Conservation (phyloP, 2,113 vertebrate species). For the Antechinus flavipes region DNA sequence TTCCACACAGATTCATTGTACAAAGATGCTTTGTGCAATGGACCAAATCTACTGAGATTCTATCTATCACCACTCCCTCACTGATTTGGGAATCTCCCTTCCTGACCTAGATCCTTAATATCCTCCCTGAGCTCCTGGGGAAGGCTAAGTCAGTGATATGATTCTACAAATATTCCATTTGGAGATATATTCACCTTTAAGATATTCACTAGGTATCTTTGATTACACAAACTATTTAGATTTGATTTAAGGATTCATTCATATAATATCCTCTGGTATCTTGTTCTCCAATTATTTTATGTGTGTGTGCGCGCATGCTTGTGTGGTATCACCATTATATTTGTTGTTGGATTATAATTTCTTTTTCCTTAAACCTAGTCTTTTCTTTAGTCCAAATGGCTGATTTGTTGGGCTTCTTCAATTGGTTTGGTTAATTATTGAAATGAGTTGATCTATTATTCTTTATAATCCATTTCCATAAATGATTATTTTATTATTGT, state of each 20-base stretch:
- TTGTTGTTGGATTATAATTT: neutral
- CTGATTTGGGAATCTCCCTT: neutral
- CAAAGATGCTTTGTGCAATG: neutral
- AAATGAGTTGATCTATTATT: neutral
- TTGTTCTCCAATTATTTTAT: neutral
- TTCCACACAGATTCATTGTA: neutral
- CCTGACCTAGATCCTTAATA: neutral
- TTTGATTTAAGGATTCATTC: neutral
- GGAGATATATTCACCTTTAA: neutral
- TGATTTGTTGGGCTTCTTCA: neutral
- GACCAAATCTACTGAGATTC: neutral
- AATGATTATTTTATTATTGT: constrained; percentile 7
- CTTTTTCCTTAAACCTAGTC: neutral
- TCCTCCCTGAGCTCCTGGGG: neutral
- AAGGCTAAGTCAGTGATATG: neutral
- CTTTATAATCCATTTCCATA: neutral
- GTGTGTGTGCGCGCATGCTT: no score
- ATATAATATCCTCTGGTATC: neutral
- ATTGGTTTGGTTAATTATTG: neutral
- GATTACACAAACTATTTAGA: neutral
- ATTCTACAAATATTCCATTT: neutral
- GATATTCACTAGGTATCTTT: neutral
- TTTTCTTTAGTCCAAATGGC: neutral
- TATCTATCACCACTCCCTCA: neutral
- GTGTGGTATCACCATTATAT: neutral